Evolutionary conservation across 1,140 invertebrate species (phyloP).

Genomic region (Heterodera schachtii): DNA sequence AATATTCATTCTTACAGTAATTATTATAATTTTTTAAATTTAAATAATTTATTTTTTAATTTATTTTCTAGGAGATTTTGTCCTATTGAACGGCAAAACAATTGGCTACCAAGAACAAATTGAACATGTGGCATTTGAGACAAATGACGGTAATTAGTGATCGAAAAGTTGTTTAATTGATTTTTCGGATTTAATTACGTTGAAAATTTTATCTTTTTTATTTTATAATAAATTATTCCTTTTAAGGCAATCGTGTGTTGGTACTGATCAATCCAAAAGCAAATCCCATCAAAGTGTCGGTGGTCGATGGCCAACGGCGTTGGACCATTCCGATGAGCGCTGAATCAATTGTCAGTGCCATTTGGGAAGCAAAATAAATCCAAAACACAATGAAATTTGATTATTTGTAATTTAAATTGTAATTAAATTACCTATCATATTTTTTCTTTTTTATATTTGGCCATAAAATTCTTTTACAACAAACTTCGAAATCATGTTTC

Average conservation of each 20-base stretch:
- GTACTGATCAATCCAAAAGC: constrained; percentile 10
- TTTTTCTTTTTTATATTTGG: background rate
- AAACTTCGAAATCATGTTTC: too few species aligned
- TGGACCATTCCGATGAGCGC: constrained; percentile 23
- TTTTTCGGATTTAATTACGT: too few species aligned
- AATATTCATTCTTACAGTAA: constrained; percentile 2
- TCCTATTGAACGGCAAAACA: constrained; percentile 22
- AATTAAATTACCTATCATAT: too few species aligned
- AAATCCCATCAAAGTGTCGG: background rate
- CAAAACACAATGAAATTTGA: too few species aligned
- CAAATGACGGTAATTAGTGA: background rate
- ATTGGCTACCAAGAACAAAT: constrained; percentile 4
- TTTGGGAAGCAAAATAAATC: constrained; percentile 14
- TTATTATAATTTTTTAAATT: background rate
- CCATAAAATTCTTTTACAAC: constrained; percentile 4
- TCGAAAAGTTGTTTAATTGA: too few species aligned
- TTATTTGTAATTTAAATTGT: too few species aligned
- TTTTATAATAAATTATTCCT: background rate
- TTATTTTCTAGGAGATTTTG: constrained; percentile 1
- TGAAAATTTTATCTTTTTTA: too few species aligned
- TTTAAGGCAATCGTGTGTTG: constrained; percentile 15
- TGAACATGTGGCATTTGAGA: constrained; percentile 26
- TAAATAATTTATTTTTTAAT: background rate
- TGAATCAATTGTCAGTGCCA: background rate
- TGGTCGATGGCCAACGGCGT: constrained; percentile 5